Conservation (phyloP, 2,888 invertebrate species). For the Brachycybe producta region DNA sequence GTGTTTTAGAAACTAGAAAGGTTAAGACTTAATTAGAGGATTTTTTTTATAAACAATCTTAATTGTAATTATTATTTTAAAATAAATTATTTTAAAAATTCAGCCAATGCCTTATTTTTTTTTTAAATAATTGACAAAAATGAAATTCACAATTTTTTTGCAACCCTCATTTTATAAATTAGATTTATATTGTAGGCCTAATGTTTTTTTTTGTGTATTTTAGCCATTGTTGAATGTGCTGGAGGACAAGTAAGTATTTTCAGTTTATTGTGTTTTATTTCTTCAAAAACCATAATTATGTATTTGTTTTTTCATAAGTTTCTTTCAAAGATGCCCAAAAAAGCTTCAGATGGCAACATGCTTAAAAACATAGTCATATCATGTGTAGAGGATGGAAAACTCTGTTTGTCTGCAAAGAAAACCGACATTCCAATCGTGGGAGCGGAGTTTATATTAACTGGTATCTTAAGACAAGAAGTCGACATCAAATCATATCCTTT, state of each 20-base stretch:
- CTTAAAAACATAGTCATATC: constrained; percentile 36
- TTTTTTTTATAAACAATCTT: too few relatives aligned
- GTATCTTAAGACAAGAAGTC: constrained; percentile 40
- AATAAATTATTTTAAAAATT: too few relatives aligned
- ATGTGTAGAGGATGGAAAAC: constrained; percentile 34
- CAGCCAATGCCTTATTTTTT: too few relatives aligned
- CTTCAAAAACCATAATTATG: neutral
- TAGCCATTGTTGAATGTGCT: constrained; percentile 40
- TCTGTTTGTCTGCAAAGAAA: constrained; percentile 35
- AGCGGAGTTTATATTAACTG: constrained; percentile 42
- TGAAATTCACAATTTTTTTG: too few relatives aligned
- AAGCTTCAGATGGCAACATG: neutral
- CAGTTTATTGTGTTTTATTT: neutral
- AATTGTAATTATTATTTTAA: too few relatives aligned
- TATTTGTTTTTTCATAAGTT: neutral
- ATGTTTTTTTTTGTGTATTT: constrained; percentile 21
- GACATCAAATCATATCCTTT: constrained; percentile 35
- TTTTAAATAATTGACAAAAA: too few relatives aligned
- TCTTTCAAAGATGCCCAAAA: neutral
- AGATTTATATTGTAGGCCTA: neutral
- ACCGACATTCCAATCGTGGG: constrained; percentile 37
- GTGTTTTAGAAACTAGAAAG: too few relatives aligned
- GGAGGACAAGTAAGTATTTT: constrained; percentile 33
- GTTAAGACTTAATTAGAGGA: too few relatives aligned
- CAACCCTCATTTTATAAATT: too few relatives aligned